Base-by-base conservation (phyloP, 1,140 invertebrate genomes). In the Drosophila sp. region DNA sequence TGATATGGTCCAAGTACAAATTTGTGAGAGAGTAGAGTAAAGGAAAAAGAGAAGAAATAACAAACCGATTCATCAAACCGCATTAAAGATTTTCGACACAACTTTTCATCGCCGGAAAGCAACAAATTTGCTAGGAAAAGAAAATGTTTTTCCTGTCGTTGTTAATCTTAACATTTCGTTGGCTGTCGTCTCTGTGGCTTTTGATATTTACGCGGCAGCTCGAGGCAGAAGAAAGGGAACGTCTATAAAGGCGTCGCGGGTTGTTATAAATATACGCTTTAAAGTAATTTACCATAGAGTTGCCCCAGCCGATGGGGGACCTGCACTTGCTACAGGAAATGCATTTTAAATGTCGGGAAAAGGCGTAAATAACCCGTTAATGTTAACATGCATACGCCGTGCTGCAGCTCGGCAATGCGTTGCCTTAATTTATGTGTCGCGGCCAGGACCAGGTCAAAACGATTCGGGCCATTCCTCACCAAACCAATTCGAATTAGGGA, bases 281-380 rank as follows among this genome's bases (percentile, higher is more conserved):
- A 69, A 76, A 83, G 80, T 53, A 46, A 78, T 83, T 78, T 67
- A 45, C 59, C 48, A 21, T 46, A 25, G 13, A 63, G 45, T 29
- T 14, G 27, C 2, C 18, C 11, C 7, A 32, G 11, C 7, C 11
- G 7, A 29, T 21, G 21, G 21, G 29, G 36, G 5, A 9, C 9
- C 32, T 25, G 29, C 38, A 36, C 2, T 18, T 40, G 2, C 11
- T 50, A 58, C 75, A 72, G 74, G 67, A 87, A 86, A 86, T 86
- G 81, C 81, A 86, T 86, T 86, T 87, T 87, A 86, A 86, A 86
- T 86, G 82, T 87, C 72, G 74, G 59, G 65, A 61, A 50, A 50
- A 50, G 78, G 71, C 82, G 86, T 86, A 86, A 86, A 86, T 86
- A 86, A 86, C 76, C 58, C 81, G 82, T 86, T 86, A 86, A 86